phyloP scores from a whole-genome alignment of 1,140 invertebrate genomes.

The Aphelenchoides avenae region DNA sequence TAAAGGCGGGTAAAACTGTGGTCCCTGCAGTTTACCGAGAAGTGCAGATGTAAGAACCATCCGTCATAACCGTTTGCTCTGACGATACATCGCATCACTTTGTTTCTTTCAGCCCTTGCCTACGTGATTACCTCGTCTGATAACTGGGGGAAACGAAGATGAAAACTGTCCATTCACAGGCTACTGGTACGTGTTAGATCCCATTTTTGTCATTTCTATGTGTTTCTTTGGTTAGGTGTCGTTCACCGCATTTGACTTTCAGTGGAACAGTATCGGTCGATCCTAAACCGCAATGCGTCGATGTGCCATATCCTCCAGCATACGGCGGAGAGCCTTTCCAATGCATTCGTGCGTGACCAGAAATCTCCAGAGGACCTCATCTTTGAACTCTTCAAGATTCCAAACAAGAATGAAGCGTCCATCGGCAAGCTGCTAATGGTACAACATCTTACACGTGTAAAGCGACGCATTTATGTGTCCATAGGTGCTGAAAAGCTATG shows the following conservation, averaged over 20 bases:
- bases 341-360: constrained; percentile 20
- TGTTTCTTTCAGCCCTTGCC: no score
- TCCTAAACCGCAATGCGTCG: constrained; percentile 13
- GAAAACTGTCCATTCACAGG: constrained; percentile 6
- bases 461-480: constrained; percentile 7
- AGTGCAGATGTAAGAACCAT: no score
- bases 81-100: no score
- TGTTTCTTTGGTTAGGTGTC: background rate
- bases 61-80: no score
- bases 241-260: background rate
- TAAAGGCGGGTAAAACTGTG: no score
- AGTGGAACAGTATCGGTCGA: constrained; percentile 13
- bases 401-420: constrained; percentile 33
- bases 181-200: constrained; percentile 1
- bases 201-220: background rate
- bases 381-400: constrained; percentile 39
- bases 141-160: no score
- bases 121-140: no score
- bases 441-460: no score
- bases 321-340: constrained; percentile 21
- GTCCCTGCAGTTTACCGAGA: no score
- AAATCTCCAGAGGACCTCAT: constrained; percentile 36
- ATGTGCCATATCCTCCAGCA: constrained; percentile 17
- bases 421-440: constrained; percentile 32
- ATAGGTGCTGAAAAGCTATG: constrained; percentile 27